Evolutionary conservation across 2,888 invertebrate genomes (phyloP).

Genomic region (Marasmarcha lunaedactyla): DNA sequence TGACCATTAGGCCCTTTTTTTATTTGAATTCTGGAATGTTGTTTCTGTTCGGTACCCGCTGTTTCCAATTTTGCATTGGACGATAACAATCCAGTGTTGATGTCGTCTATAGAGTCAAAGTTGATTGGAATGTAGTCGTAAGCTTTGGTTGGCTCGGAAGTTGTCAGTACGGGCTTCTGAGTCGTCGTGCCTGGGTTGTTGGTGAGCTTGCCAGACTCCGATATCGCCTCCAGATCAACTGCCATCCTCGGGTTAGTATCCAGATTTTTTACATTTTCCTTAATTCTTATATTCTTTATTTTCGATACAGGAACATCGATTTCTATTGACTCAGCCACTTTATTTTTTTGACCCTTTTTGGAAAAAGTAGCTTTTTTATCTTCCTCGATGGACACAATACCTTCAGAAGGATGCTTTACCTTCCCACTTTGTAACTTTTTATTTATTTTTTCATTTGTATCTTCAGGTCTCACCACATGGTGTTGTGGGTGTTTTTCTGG

Average conservation of each 20-base stretch:
- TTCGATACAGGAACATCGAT: constrained; percentile 60
- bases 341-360: constrained; percentile 47
- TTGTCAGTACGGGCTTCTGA: constrained; percentile 68
- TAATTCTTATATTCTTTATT: constrained; percentile 56
- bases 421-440: constrained; percentile 49
- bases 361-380: constrained; percentile 39
- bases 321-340: constrained; percentile 51
- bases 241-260: constrained; percentile 56
- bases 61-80: constrained; percentile 70
- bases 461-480: constrained; percentile 41
- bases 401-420: constrained; percentile 45
- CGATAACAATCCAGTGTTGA: constrained; percentile 54
- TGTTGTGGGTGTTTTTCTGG: constrained; percentile 62
- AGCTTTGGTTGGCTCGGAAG: constrained; percentile 49
- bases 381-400: constrained; percentile 59
- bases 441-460: constrained; percentile 52
- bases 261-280: constrained; percentile 58
- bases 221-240: constrained; percentile 55
- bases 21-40: constrained; percentile 81
- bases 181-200: constrained; percentile 57
- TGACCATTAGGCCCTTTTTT: constrained; percentile 91
- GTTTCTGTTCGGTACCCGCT: constrained; percentile 76
- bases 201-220: constrained; percentile 56
- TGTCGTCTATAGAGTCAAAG: constrained; percentile 61
- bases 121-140: constrained; percentile 60